Evolutionary conservation across 2,113 vertebrate genomes (phyloP).

Genomic region (Zeus faber): DNA sequence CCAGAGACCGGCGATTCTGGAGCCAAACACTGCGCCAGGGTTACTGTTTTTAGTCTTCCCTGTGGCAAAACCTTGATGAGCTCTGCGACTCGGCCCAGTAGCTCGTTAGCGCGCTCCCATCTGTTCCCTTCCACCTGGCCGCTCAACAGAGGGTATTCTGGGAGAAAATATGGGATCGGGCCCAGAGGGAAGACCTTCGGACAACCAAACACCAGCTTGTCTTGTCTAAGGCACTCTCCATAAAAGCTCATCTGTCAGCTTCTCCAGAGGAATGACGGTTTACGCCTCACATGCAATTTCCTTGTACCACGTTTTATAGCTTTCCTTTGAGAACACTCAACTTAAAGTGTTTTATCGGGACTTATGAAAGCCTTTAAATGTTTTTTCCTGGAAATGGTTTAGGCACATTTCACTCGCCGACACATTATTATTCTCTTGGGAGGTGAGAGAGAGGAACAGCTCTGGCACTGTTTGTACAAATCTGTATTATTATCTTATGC

Average conservation of each 20-base stretch:
- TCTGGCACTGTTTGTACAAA: no score
- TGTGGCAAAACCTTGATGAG: constrained; percentile 44
- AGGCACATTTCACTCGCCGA: no score
- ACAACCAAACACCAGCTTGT: constrained; percentile 5
- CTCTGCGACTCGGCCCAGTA: constrained; percentile 11
- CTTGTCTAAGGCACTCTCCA: constrained; percentile 31
- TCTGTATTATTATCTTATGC: no score
- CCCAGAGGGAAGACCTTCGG: constrained; percentile 23
- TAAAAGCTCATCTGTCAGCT: constrained; percentile 16
- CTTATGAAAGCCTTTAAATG: no score
- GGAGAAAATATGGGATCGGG: constrained; percentile 28
- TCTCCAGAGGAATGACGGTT: constrained; percentile 17
- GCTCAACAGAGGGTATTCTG: constrained; percentile 19
- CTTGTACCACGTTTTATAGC: no score
- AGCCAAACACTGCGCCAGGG: constrained; percentile 2
- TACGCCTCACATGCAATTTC: no score
- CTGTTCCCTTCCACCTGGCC: constrained; percentile 63
- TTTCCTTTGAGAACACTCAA: no score
- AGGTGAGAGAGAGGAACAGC: no score
- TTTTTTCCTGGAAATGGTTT: no score
- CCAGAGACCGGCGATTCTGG: background rate
- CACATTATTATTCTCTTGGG: no score
- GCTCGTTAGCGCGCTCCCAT: constrained; percentile 58
- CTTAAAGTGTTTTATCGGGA: no score
- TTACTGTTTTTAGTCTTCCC: constrained; percentile 51